Evolutionary conservation across 2,797 vertebrate genomes (phyloP), one percentile per base, ranked within the genome.

Genomic region (Dendrocincla tyrannina): DNA sequence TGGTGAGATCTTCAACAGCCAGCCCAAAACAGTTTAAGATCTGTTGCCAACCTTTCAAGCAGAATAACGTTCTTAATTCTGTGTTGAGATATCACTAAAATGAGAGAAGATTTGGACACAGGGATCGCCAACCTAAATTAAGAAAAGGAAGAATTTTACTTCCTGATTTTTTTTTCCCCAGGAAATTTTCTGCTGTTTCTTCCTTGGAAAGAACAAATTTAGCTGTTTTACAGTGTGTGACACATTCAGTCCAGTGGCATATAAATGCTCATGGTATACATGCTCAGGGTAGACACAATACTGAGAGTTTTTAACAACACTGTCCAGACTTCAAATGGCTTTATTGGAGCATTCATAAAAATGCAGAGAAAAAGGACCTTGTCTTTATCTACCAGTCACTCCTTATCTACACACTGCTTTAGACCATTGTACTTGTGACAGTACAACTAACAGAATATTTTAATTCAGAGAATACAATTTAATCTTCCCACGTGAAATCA

Each of bases 51-150:
- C 32, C 18, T 83, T 86, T 59, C 68, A 85, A 83, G 49, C 25
- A 69, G n/a, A 25, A 24, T 2, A 53, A 24, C 7, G 80, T 23
- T 44, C 28, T 85, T 28, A 58, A 17, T 32, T n/a, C 18, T 42
- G 3, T 5, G 1, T 3, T 86, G 50, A 13, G 23, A 64, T 17
- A 14, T 55, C 49, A 50, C 13, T 37, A 16, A 72, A 72, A 17
- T 0, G 3, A 75, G 16, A 63, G 9, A 69, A 52, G 12, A 41
- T 46, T 8, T 17, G 24, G 53, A 62, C 11, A 13, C 0, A 0
- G 16, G 5, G 22, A 35, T 56, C n/a, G 23, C n/a, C 25, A 53
- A 4, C 10, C 4, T 49, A 67, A 50, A 62, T 27, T 37, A 64
- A 77, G 19, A 78, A 18, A 72, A 87, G 2, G 22, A 7, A 52